Base-by-base conservation (phyloP, 1,140 invertebrate genomes). In the Globodera rostochiensis region DNA sequence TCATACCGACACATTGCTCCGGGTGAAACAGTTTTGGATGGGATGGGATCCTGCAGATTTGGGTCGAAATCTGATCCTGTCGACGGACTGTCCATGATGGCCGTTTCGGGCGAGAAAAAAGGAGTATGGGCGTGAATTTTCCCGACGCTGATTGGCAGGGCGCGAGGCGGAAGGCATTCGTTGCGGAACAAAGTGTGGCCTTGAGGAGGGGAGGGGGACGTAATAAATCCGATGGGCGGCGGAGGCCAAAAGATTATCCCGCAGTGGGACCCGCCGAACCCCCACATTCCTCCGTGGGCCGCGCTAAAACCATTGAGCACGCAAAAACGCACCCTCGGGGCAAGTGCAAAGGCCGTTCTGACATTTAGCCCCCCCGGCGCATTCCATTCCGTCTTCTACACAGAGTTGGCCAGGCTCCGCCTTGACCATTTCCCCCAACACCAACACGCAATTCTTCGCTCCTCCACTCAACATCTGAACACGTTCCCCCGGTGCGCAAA, bases 381-480 rank as follows among this genome's bases (percentile, higher is more conserved):
- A 78, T 36, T 83, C 77, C 25, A 57, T 70, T 5, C 74, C 80
- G 5, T 82, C 60, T 21, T 85, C 78, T 15, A 71, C 69, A 49
- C 83, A 84, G 3, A 77, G 19, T 74, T 85, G 85, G 46, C 84
- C 84, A 7, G 85, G 84, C 5, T 73, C 85, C 45, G 85, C 82
- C 77, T 84, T 85, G 9, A 64, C 46, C 19, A 19, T 64, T 64
- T 64, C 15, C 57, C 19, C 57, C 57, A 64, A n/a, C 6, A 19
- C 15, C 57, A 64, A 64, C 57, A 64, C 13, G 57, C 69, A 67
- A 11, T 60, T 86, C 13, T 46, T 73, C 8, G 88, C 74, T 73
- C 87, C 87, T 67, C 84, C 82, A 70, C 81, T 86, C 66, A 88
- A 77, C 5, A 19, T 19, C 25, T 74, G 74, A n/a, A 87, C 77